A percentile compares a stretch with the other conserved stretches of the same genome.
phyloP scores from a whole-genome alignment of 2,888 invertebrate genomes.

The Nesidiocoris tenuis region DNA sequence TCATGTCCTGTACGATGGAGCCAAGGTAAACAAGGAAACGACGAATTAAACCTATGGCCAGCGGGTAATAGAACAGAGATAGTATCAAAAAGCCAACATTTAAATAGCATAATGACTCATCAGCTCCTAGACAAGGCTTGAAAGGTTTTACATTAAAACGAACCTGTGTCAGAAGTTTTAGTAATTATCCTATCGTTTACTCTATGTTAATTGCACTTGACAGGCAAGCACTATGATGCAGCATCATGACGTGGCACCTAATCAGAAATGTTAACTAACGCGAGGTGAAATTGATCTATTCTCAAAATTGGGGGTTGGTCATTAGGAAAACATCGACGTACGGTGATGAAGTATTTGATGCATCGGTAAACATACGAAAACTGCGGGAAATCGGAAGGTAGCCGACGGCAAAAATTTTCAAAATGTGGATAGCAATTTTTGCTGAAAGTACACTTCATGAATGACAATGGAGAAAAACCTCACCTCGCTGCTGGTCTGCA shows the following conservation, averaged over 20 bases:
- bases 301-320: no score
- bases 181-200: constrained; percentile 25
- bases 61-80: not conserved
- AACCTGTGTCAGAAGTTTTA: not conserved
- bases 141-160: not conserved
- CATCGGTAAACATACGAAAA: no score
- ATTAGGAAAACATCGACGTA: no score
- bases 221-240: not conserved
- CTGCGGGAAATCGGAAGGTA: no score
- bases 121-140: not conserved
- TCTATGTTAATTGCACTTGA: constrained; percentile 3
- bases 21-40: not conserved
- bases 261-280: not conserved
- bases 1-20: constrained; percentile 3
- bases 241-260: not conserved
- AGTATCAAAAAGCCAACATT: not conserved
- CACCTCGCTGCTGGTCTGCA: constrained; percentile 66
- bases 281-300: not conserved
- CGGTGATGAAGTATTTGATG: no score
- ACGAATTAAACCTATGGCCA: constrained; percentile 4
- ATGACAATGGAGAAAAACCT: no score
- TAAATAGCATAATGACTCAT: constrained; percentile 1
- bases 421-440: no score
- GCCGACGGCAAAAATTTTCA: no score
- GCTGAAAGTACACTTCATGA: no score